phyloP scores from a whole-genome alignment of 2,888 invertebrate genomes.

The Dolichomitus sp. region DNA sequence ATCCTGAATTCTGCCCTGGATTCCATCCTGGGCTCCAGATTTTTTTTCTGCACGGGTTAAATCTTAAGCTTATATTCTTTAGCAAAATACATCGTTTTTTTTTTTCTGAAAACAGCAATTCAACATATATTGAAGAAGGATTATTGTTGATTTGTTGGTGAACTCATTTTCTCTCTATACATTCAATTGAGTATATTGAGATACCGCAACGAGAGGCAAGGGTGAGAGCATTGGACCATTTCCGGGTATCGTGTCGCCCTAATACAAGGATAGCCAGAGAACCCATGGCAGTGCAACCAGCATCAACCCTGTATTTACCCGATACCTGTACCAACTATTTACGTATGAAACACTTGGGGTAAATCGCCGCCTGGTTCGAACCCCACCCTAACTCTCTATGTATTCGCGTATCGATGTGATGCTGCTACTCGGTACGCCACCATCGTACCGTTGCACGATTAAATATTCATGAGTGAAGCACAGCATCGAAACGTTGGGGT shows the following conservation, averaged over 20 bases:
- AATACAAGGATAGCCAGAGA: constrained; percentile 26
- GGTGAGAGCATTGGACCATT: constrained; percentile 24
- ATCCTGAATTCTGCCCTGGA: no score
- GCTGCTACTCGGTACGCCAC: constrained; percentile 70
- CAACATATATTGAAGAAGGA: background rate
- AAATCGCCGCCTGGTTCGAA: constrained; percentile 41
- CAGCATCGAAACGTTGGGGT: constrained; percentile 52
- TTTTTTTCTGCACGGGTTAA: no score
- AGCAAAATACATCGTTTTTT: no score
- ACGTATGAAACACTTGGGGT: constrained; percentile 63
- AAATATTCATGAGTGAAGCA: constrained; percentile 77
- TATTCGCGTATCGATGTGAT: constrained; percentile 73
- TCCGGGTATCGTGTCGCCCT: constrained; percentile 20
- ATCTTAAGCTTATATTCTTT: no score
- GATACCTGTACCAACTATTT: constrained; percentile 66
- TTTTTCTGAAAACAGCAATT: background rate
- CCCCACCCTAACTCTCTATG: constrained; percentile 48
- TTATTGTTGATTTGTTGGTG: background rate
- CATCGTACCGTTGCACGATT: constrained; percentile 69
- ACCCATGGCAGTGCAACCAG: constrained; percentile 8
- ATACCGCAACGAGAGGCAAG: background rate
- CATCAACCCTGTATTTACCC: constrained; percentile 64
- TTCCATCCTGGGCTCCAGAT: no score
- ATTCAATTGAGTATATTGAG: constrained; percentile 7
- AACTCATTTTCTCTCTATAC: background rate